These are phyloP conservation scores for Euplagia quadripunctaria DNA, from an alignment of 2,888 invertebrate species.

Conservation along the genomic window DNA sequence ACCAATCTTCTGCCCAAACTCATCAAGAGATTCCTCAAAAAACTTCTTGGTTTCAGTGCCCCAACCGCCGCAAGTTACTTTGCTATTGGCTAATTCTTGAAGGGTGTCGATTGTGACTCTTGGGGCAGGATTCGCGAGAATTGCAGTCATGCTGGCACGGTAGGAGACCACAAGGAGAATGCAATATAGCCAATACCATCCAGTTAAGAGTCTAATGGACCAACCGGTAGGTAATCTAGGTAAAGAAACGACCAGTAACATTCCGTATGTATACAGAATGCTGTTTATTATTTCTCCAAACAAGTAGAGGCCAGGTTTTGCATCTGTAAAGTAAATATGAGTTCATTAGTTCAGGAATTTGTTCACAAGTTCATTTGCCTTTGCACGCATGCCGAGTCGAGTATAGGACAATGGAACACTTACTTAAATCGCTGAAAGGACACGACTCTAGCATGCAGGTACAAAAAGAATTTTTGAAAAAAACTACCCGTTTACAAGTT, in stretches of 20 bases:
- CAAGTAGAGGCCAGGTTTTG: slow-evolving; percentile 88
- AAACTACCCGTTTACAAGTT: too few species aligned
- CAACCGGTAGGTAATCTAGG: slow-evolving; percentile 93
- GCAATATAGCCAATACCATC: slow-evolving; percentile 96
- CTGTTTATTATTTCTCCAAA: slow-evolving; percentile 92
- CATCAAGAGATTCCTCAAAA: slow-evolving; percentile 90
- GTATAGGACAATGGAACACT: too few species aligned
- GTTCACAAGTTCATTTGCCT: slow-evolving; percentile 3
- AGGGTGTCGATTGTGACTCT: slow-evolving; percentile 94
- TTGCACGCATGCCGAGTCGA: not conserved
- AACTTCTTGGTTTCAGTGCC: slow-evolving; percentile 90
- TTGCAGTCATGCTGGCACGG: slow-evolving; percentile 94
- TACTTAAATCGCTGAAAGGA: too few species aligned
- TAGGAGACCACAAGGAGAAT: slow-evolving; percentile 93
- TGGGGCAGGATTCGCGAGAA: slow-evolving; percentile 92
- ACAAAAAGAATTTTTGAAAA: too few species aligned
- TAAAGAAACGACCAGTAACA: slow-evolving; percentile 92
- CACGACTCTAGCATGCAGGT: too few species aligned
- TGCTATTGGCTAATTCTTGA: slow-evolving; percentile 89
- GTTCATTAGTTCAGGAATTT: not conserved
- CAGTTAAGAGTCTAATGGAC: slow-evolving; percentile 93
- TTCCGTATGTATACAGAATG: slow-evolving; percentile 93
- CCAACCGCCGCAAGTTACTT: slow-evolving; percentile 91
- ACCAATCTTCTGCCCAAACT: slow-evolving; percentile 89
- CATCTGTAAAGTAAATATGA: slow-evolving; percentile 69